These are phyloP conservation scores for Bambusicola thoracicus DNA, from an alignment of 2,113 vertebrate species.

Conservation along the genomic window DNA sequence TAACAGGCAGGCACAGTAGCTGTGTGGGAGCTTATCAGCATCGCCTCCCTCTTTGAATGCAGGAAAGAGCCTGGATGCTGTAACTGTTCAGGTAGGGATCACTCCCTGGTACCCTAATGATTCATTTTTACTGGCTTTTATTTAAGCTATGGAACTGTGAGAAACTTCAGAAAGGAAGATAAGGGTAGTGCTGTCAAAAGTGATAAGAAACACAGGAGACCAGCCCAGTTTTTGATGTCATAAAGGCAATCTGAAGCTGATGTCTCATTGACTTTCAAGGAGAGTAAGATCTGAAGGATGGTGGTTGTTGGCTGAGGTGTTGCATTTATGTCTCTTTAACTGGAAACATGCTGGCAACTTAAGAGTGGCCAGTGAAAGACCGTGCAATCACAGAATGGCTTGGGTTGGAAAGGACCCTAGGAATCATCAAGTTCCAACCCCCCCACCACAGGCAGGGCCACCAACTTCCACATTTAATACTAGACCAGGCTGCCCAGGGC, in stretches of 20 bases:
- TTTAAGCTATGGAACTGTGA: background rate
- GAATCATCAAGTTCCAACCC: too few species aligned
- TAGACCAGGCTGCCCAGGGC: too few species aligned
- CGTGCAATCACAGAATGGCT: background rate
- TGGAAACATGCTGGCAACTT: background rate
- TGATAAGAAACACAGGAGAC: background rate
- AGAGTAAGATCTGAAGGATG: background rate
- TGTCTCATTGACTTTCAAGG: background rate
- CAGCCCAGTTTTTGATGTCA: background rate
- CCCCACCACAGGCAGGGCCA: too few species aligned
- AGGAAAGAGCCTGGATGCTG: background rate
- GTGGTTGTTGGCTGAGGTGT: background rate
- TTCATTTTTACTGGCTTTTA: background rate
- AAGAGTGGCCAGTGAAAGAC: background rate
- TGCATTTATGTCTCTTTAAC: background rate
- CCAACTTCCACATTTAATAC: too few species aligned
- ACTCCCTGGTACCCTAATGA: background rate
- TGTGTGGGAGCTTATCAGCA: background rate
- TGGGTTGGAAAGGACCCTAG: too few species aligned
- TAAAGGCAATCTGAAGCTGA: fast-evolving
- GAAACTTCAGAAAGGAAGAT: background rate
- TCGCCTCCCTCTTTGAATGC: background rate
- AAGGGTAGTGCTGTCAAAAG: background rate
- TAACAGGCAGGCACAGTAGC: background rate
- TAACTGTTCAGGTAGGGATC: background rate